These are phyloP conservation scores for Phaedon cochleariae DNA, from an alignment of 2,888 invertebrate genomes.

Conservation along the genomic window DNA sequence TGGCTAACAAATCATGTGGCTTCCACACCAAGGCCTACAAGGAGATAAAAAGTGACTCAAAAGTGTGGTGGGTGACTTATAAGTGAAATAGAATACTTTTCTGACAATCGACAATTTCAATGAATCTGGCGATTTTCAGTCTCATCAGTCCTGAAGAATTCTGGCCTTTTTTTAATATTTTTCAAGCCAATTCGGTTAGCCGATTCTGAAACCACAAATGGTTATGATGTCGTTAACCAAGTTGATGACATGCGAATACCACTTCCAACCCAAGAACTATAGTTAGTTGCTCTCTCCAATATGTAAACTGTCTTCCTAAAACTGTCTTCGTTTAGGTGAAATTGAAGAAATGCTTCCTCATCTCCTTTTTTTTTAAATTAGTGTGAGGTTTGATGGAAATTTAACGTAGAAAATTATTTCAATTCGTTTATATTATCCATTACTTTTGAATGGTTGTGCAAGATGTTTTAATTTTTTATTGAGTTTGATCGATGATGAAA, in stretches of 20 bases:
- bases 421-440: too few relatives aligned
- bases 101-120: constrained; percentile 24
- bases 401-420: too few relatives aligned
- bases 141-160: constrained; percentile 11
- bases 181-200: background rate
- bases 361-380: background rate
- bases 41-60: constrained; percentile 34
- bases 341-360: background rate
- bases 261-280: background rate
- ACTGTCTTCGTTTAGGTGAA: background rate
- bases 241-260: background rate
- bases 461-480: too few relatives aligned
- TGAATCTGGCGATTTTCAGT: constrained; percentile 13
- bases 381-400: background rate
- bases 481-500: too few relatives aligned
- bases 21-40: constrained; percentile 58
- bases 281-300: background rate
- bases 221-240: background rate
- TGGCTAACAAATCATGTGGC: constrained; percentile 61
- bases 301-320: background rate
- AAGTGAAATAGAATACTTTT: constrained; percentile 25
- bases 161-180: background rate
- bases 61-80: constrained; percentile 30
- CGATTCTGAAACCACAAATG: background rate
- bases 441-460: too few relatives aligned